phyloP scores from a whole-genome alignment of 2,113 vertebrate species.

The Phainopepla nitens region DNA sequence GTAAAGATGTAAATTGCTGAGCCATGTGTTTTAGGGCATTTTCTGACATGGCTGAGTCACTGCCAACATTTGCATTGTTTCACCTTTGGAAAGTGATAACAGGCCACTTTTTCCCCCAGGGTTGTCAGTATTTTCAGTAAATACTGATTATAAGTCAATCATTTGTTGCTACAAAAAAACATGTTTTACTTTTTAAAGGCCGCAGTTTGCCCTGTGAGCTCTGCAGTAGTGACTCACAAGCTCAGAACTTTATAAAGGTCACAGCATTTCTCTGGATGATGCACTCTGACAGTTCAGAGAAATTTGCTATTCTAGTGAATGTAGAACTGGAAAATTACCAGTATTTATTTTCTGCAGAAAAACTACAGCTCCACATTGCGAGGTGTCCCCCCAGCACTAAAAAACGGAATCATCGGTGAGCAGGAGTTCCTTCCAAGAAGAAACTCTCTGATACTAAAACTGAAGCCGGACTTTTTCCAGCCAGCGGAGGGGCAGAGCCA shows the following conservation, averaged over 20 bases:
- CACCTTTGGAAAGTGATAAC: not conserved
- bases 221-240: not conserved
- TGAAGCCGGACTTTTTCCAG: conserved; percentile 74
- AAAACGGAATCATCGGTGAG: conserved; percentile 78
- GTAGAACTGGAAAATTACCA: not conserved
- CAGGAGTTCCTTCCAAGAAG: conserved; percentile 78
- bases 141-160: not conserved
- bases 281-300: not conserved
- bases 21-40: not conserved
- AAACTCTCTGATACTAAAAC: conserved; percentile 81
- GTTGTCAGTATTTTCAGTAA: not conserved
- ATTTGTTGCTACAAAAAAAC: not conserved
- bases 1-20: not conserved
- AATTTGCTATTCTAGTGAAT: not conserved
- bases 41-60: not conserved
- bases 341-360: conserved; percentile 73
- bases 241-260: not conserved
- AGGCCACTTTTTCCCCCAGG: not conserved
- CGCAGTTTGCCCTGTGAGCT: not conserved
- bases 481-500: conserved; percentile 59
- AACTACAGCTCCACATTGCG: conserved; percentile 87
- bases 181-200: not conserved
- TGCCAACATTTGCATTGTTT: not conserved
- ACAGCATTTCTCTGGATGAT: not conserved
- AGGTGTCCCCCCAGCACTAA: conserved; percentile 73